phyloP scores from a whole-genome alignment of 2,797 vertebrate genomes.

The Molossus molossus region DNA sequence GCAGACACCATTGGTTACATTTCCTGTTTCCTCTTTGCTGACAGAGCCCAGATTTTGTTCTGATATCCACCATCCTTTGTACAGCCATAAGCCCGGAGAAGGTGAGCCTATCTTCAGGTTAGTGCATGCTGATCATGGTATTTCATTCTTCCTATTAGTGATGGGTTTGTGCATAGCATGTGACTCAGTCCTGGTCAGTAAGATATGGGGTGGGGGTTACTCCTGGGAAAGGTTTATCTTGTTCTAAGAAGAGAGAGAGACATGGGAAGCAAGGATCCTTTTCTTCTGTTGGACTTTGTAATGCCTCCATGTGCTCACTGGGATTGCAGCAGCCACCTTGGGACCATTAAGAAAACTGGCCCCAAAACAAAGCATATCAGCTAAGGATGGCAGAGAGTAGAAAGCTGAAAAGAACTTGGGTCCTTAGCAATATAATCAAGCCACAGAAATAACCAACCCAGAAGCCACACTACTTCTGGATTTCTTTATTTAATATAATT shows the following conservation, averaged over 20 bases:
- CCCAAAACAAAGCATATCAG: neutral
- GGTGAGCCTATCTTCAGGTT: neutral
- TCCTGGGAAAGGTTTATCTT: neutral
- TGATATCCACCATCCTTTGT: neutral
- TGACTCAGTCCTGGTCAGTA: neutral
- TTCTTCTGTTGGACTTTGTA: neutral
- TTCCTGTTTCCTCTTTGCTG: neutral
- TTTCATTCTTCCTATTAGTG: neutral
- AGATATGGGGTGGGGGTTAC: neutral
- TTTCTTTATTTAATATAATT: neutral
- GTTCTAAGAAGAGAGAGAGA: neutral
- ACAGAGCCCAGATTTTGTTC: neutral
- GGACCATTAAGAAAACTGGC: neutral
- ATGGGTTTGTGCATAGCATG: neutral
- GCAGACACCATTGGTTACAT: neutral
- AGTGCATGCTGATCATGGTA: neutral
- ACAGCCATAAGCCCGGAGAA: neutral
- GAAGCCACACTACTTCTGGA: neutral
- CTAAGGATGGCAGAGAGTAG: neutral
- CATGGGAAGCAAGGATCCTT: neutral
- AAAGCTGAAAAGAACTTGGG: neutral
- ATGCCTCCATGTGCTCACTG: neutral
- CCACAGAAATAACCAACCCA: neutral
- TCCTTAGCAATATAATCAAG: neutral
- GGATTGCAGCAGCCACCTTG: neutral